Percentiles rank a stretch among this genome's conserved stretches.
These are phyloP conservation scores for Synanthedon vespiformis DNA, from an alignment of 2,888 invertebrate genomes.

Conservation along the genomic window DNA sequence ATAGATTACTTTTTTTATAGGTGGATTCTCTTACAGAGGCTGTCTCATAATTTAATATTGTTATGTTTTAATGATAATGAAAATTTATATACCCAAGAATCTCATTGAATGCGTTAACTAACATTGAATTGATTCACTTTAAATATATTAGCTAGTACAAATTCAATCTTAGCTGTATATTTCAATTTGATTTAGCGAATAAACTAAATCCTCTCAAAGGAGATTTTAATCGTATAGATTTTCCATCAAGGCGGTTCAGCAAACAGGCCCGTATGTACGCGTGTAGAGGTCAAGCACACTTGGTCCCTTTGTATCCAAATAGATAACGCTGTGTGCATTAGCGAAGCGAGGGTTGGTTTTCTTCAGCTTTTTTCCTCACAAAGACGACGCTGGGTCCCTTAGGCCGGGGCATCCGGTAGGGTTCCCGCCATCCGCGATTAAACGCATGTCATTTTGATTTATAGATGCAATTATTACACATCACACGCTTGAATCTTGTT, in stretches of 20 bases:
- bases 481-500: constrained; percentile 11
- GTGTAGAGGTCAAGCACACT: constrained; percentile 54
- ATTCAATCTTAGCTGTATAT: too few relatives aligned
- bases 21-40: too few relatives aligned
- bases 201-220: neutral
- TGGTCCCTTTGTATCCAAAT: constrained; percentile 50
- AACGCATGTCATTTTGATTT: constrained; percentile 63
- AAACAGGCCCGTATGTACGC: constrained; percentile 9
- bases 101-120: too few relatives aligned
- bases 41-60: too few relatives aligned
- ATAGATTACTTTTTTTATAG: too few relatives aligned
- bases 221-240: neutral
- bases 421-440: constrained; percentile 42
- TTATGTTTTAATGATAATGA: too few relatives aligned
- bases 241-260: neutral
- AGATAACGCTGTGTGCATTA: constrained; percentile 58
- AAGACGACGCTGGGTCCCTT: constrained; percentile 20
- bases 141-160: too few relatives aligned
- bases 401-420: constrained; percentile 30
- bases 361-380: constrained; percentile 37
- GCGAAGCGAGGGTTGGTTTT: constrained; percentile 50
- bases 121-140: too few relatives aligned
- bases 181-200: neutral
- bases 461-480: constrained; percentile 49
- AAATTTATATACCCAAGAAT: too few relatives aligned